Evolutionary conservation across 2,113 vertebrate genomes (phyloP).

Genomic region (Numida meleagris): DNA sequence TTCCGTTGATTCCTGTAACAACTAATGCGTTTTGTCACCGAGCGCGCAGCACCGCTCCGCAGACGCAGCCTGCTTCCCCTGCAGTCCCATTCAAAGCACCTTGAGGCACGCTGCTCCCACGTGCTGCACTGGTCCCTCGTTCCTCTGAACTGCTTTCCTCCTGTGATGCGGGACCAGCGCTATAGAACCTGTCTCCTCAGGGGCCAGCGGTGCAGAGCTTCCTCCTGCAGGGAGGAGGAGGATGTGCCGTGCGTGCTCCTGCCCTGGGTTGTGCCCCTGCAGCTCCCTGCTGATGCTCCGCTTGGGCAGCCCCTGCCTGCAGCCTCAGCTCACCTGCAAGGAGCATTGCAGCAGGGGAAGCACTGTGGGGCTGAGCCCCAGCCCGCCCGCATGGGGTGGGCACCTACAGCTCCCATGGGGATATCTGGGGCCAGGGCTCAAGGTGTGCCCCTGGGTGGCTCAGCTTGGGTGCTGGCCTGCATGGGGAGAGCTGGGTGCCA

Average conservation of each 20-base stretch:
- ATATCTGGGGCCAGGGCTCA: not conserved
- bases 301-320: not conserved
- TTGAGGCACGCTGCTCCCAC: not conserved
- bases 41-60: not conserved
- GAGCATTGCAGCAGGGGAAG: not conserved
- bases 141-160: not conserved
- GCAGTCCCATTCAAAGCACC: not conserved
- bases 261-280: too few relatives aligned
- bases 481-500: not conserved
- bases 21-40: not conserved
- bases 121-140: accelerated
- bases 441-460: not conserved
- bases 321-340: not conserved
- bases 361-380: not conserved
- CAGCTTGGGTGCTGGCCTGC: not conserved
- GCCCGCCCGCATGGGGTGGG: accelerated
- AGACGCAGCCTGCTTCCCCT: not conserved
- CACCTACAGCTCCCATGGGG: not conserved
- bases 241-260: too few relatives aligned
- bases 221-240: accelerated
- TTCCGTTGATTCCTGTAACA: not conserved
- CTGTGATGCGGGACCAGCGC: accelerated
- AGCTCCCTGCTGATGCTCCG: too few relatives aligned
- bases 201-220: not conserved
- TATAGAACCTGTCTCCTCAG: not conserved